Evolutionary conservation across 2,888 invertebrate species (phyloP).

Genomic region (Macrophya annulata): DNA sequence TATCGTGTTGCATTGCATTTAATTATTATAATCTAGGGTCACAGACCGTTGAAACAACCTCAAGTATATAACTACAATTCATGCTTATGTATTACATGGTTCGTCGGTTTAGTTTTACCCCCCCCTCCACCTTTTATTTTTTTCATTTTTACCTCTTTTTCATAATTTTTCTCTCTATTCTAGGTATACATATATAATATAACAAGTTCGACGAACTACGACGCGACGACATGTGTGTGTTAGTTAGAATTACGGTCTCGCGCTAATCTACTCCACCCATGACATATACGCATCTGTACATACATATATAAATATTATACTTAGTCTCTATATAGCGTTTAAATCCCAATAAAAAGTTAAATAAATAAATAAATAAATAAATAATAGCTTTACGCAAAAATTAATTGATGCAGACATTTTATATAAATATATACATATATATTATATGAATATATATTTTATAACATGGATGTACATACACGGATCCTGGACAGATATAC

Average conservation of each 20-base stretch:
- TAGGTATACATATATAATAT: not conserved
- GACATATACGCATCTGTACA: not conserved
- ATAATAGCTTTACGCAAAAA: not conserved
- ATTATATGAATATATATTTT: not conserved
- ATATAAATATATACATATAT: not conserved
- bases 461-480: not conserved
- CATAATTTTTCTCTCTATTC: not conserved
- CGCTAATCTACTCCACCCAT: not conserved
- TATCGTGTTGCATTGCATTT: constrained; percentile 63
- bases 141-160: not conserved
- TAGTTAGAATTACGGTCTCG: not conserved
- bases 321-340: not conserved
- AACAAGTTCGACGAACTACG: constrained; percentile 15
- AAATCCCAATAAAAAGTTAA: not conserved
- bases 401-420: not conserved
- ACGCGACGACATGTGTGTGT: too few relatives aligned
- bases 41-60: constrained; percentile 53
- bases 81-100: not conserved
- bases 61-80: not conserved
- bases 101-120: not conserved
- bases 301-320: not conserved
- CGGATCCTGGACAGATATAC: too few relatives aligned
- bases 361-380: not conserved
- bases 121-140: not conserved
- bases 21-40: constrained; percentile 68